phyloP scores from a whole-genome alignment of 2,888 invertebrate species.

The Hypolimnas misippus region DNA sequence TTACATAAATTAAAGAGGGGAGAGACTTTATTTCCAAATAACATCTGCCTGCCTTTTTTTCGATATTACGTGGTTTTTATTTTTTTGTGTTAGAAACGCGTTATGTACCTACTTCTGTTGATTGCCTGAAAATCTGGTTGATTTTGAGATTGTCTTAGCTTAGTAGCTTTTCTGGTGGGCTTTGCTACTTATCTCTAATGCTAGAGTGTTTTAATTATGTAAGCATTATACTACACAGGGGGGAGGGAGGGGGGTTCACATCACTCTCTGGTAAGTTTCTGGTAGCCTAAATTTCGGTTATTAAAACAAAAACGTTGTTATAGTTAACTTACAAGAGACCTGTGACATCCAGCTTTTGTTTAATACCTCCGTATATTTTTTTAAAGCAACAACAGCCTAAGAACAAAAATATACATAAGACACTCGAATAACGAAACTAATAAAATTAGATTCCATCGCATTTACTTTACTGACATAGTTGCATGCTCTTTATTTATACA shows the following conservation, averaged over 20 bases:
- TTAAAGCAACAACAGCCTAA: constrained; percentile 13
- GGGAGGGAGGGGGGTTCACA: too few species aligned
- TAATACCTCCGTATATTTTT: too few species aligned
- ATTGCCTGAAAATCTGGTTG: neutral
- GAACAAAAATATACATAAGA: constrained; percentile 11
- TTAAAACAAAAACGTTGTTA: neutral
- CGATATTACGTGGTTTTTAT: constrained; percentile 14
- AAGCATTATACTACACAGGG: constrained; percentile 8
- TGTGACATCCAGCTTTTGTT: neutral
- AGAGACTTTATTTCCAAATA: constrained; percentile 12
- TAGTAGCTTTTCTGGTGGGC: constrained; percentile 19
- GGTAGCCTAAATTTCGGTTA: neutral
- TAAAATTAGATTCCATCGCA: constrained; percentile 22
- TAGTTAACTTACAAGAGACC: neutral
- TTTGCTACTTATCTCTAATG: constrained; percentile 25
- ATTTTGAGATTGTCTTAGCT: constrained; percentile 18
- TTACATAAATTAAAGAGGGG: constrained; percentile 2
- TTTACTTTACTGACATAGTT: constrained; percentile 24
- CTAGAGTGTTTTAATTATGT: constrained; percentile 6
- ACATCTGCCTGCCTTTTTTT: constrained; percentile 18
- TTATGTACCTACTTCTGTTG: too few species aligned
- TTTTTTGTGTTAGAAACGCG: constrained; percentile 13
- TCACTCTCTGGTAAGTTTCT: too few species aligned
- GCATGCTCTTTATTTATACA: constrained; percentile 25
- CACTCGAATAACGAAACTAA: constrained; percentile 15